Base-by-base conservation (phyloP, 2,797 vertebrate genomes). In the Trematomus bernacchii region DNA sequence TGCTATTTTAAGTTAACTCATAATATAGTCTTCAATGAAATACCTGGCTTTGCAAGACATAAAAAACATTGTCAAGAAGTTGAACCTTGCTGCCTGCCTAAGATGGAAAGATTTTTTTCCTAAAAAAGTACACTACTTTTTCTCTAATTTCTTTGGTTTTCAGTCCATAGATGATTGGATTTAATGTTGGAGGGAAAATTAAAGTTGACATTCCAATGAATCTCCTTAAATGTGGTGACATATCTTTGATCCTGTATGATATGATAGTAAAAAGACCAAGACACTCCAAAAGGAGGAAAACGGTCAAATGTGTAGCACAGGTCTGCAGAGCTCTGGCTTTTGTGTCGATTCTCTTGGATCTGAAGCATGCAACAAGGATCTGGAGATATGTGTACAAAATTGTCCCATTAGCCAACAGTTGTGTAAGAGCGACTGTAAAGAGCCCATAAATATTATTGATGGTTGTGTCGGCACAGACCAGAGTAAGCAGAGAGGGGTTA, bases 401-500 rank as follows among this genome's bases (percentile, higher is more conserved):
- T 3, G 73, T 40, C 0, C 77, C 91, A 6, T 91, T 87, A 6
- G 70, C 78, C 2, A 92, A 2, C 0, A 92, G 6, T 64, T 96
- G 94, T 16, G 85, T 5, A 16, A 91, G 0, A 18, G 91, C 89
- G 0, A 9, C 1, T 0, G 43, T 65, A 1, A 88, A 23, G 37
- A 95, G 86, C 0, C 94, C 94, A 27, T 94, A 95, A 47, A 94
- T 86, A 70, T 95, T 95, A 75, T 96, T 97, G 64, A 95, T 79
- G 10, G 91, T 79, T 3, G 87, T 94, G 61, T 93, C 65, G 23
- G 54, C 90, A 58, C 94, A 96, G 16, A 94, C 92, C 54, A 96
- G 76, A 40, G 74, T 15, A 30, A 96, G 12, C 62, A 96, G 55
- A 23, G 85, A 90, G 0, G 92, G 8, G 57, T 95, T 94, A 59